Evolutionary conservation across 2,113 vertebrate species (phyloP), one percentile per base, ranked within the genome.

Genomic region (Colius striatus): DNA sequence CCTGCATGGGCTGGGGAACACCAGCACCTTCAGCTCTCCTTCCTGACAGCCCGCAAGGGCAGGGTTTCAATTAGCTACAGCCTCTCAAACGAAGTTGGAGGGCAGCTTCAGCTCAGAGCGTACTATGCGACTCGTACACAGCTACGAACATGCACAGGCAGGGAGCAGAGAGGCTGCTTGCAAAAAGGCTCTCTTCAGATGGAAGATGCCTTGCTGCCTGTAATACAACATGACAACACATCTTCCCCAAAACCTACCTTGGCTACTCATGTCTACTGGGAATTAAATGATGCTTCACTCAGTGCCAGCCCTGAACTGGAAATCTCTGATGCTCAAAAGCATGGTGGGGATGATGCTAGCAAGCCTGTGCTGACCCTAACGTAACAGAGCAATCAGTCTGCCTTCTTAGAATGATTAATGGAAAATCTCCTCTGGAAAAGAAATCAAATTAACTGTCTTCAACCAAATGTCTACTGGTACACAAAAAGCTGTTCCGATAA

Each of bases 371-470:
- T 97, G 97, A 98, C 97, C 97, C 97, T 97, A 96, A 97, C 79
- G 92, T 96, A 98, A 97, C 95, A 12, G 97, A 98, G 96, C 97
- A 98, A 97, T 97, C 97, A 96, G 95, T 95, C 93, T 97, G 95
- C 93, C 96, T 97, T 97, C 97, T 98, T 96, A 97, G 95, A 96
- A 96, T 94, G 97, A 98, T 98, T 98, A 98, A 97, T 91, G 95
- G 97, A 97, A 98, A 98, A 97, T 98, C 97, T 98, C 95, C 97
- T 96, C 96, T 98, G 95, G 97, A 98, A 98, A 97, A 97, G 97
- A 97, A 98, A 98, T 98, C 97, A 98, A 98, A 98, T 98, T 97
- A 98, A 98, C 97, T 97, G 96, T 96, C 97, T 97, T 97, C 97
- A 98, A 96, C 98, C 98, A 98, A 98, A 98, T 98, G 97, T 98